phyloP scores from a whole-genome alignment of 2,113 vertebrate species.

The Hylia prasina region DNA sequence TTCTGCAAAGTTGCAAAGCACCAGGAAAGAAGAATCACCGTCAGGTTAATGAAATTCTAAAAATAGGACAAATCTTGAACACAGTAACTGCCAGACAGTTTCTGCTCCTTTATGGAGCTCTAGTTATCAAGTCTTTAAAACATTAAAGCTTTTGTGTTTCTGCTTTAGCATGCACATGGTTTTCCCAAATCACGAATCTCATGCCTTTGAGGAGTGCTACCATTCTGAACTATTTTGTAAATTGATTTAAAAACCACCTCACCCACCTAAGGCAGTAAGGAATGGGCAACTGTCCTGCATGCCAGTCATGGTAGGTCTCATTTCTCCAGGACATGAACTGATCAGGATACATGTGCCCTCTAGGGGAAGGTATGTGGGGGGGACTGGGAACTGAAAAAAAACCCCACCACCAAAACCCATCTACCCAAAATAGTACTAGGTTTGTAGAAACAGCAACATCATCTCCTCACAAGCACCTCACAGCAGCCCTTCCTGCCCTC shows the following conservation, averaged over 20 bases:
- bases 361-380: not conserved
- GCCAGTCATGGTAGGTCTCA: accelerated
- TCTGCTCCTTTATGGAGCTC: not conserved
- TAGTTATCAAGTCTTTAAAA: not conserved
- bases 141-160: not conserved
- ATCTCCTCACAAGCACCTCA: not conserved
- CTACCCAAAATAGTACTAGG: not conserved
- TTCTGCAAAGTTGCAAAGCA: not conserved
- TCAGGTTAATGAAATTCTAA: not conserved
- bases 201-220: not conserved
- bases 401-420: accelerated
- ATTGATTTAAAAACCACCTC: not conserved
- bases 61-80: not conserved
- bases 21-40: not conserved
- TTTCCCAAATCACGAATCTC: not conserved
- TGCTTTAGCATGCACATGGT: accelerated
- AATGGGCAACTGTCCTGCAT: not conserved
- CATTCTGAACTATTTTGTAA: not conserved
- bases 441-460: not conserved
- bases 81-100: not conserved
- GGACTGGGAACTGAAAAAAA: not conserved
- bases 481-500: not conserved
- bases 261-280: not conserved
- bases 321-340: not conserved
- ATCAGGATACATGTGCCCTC: not conserved